These are phyloP conservation scores for Scolanthus callimorphus DNA, from an alignment of 92 coral and sea anemone species.

Conservation along the genomic window DNA sequence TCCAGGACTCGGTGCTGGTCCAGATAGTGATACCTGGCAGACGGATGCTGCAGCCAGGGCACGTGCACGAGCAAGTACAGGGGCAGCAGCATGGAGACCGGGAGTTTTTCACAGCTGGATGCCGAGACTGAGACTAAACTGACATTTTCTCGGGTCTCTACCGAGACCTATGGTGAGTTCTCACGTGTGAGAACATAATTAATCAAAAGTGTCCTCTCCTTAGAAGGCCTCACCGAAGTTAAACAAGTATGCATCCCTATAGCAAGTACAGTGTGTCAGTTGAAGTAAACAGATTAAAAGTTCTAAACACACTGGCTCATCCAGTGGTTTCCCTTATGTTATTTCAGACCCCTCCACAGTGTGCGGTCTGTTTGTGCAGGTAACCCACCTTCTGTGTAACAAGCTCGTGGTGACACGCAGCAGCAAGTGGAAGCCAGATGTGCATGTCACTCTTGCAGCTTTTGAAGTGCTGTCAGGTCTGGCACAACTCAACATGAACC, in stretches of 20 bases:
- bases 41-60: conserved; percentile 22
- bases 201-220: no score
- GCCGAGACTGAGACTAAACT: conserved; percentile 39
- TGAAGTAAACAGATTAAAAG: neutral
- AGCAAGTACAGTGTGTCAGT: no score
- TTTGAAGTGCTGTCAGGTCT: conserved; percentile 83
- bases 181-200: no score
- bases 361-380: conserved; percentile 82
- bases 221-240: no score
- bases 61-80: conserved; percentile 67
- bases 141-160: conserved; percentile 30
- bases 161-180: conserved; percentile 63
- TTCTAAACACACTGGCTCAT: no score
- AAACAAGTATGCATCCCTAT: no score
- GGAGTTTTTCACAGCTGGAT: conserved; percentile 34
- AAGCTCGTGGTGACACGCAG: conserved; percentile 89
- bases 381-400: conserved; percentile 82
- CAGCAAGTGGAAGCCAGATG: conserved; percentile 93
- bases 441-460: conserved; percentile 89
- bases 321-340: conserved; percentile 5
- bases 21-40: conserved; percentile 19
- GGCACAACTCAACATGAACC: conserved; percentile 68
- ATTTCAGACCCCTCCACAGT: conserved; percentile 74
- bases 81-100: conserved; percentile 58
- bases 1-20: conserved; percentile 13